These are phyloP conservation scores for Falco concolor DNA, from an alignment of 2,797 vertebrate species.

Conservation along the genomic window DNA sequence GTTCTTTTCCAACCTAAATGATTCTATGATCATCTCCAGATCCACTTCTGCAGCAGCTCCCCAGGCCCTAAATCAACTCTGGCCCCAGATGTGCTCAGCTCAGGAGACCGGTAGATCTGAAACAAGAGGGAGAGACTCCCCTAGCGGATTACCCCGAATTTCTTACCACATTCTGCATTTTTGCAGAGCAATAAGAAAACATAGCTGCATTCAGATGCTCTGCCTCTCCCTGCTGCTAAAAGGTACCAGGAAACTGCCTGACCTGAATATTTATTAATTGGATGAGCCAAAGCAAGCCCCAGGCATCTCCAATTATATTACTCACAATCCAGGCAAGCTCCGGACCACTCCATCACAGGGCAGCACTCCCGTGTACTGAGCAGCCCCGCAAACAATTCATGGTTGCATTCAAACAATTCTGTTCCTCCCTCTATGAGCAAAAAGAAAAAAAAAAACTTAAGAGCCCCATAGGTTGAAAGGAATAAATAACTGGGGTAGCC, in stretches of 20 bases:
- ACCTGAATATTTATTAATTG: background rate
- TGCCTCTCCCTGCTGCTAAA: background rate
- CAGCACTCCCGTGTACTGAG: background rate
- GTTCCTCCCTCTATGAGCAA: background rate
- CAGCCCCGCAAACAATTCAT: background rate
- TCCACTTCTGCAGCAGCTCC: background rate
- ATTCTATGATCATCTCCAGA: background rate
- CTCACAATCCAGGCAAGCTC: background rate
- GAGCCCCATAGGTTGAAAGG: background rate
- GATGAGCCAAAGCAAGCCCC: background rate
- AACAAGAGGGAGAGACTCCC: background rate
- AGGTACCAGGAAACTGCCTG: background rate
- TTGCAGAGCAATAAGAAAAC: background rate
- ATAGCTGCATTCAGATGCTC: background rate
- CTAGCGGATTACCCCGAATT: background rate
- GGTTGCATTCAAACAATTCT: background rate
- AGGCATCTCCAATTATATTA: background rate
- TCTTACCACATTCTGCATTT: background rate
- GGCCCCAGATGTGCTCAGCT: background rate
- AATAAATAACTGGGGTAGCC: background rate
- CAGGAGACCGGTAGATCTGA: too few species aligned
- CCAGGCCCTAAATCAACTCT: background rate
- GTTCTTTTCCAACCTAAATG: too few species aligned
- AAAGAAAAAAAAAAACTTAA: background rate
- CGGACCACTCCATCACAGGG: fast-evolving